Base-by-base conservation (phyloP, 2,888 invertebrate genomes). In the Thymelicus sylvestris region DNA sequence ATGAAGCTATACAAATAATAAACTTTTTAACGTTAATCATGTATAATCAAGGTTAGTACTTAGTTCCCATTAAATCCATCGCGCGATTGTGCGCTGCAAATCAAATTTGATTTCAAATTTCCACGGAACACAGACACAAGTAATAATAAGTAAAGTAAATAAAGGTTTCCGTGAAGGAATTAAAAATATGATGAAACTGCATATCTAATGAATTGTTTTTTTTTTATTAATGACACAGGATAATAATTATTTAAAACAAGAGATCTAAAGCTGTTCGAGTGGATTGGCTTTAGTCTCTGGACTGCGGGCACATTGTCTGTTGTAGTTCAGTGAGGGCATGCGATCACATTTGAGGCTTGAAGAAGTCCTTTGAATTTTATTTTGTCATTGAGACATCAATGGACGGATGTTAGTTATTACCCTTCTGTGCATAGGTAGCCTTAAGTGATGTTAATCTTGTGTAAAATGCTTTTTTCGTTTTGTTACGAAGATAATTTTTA, bases 251-350 rank as follows among this genome's bases (percentile, higher is more conserved):
- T 19, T 41, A 15, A 60, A 19, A 8, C 31, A 55, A 12, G 60
- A 48, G n/a, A 41, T 67, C 60, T 50, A 60, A 38, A 60, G 73
- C 76, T 77, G 78, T 80, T 83, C 78, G 83, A 88, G 85, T 85
- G 85, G 83, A 89, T 85, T 85, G 85, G 76, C 75, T 80, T 78
- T 76, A 81, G 78, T 83, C 86, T 88, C 86, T 88, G 88, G 88
- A 5, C 62, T 91, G 89, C 91, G 91, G 91, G 92, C 77, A 83
- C 80, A 92, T 92, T 92, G 90, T 91, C n/a, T n/a, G n/a, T 83
- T 72, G 74, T 71, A 74, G 78, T 75, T 77, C 75, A 57, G 50
- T 41, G 59, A 19, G 55, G 64, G 38, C 15, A 63, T 66, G 44
- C 24, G 47, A 59, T 64, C 64, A 60, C 59, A 69, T 81, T 84